Evolutionary conservation across 2,797 vertebrate species (phyloP), one percentile per base, ranked within the genome.

Genomic region (Thunnus albacares): DNA sequence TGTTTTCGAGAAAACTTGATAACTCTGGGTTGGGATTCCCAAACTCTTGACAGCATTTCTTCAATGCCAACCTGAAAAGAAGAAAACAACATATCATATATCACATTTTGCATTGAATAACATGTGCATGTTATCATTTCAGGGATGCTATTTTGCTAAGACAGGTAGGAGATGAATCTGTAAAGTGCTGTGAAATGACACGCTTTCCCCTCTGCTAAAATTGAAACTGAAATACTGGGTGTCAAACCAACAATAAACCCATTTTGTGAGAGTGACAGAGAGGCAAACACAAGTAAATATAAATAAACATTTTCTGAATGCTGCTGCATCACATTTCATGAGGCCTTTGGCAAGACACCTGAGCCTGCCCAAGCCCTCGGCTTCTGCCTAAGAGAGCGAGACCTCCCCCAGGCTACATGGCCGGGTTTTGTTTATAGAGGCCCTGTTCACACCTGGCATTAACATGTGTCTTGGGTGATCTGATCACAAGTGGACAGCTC

Each of bases 1-100:
- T 96, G 98, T 91, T 95, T 95, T 92, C 97, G 97, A 0, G 96
- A 95, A 82, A 97, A 95, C 87, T 94, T 94, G n/a, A 95, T 96
- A 81, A 97, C 94, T 14, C 93, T 95, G 0, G 96, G 96, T 41
- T 94, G 94, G 75, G 90, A 95, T 1, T 90, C 87, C 93, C 94
- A 87, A 79, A 80, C 67, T 95, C 96, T 76, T 63, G 90, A 94
- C 12, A 95, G 84, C 75, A 92, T 61, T 89, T 94, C 95, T 89
- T 95, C 96, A 59, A 95, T 96, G 82, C 94, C 93, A 51, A 95
- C 93, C 92, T 94, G 87, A 71, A 84, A 83, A 90, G 20, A 90
- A 87, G 81, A 89, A 67, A 87, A 65, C 67, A 76, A 81, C n/a
- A 76, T 72, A 63, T 85, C 63, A 83, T 63, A 72, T 77, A 63